phyloP scores from a whole-genome alignment of 2,888 invertebrate genomes.

The Netelia melanura region DNA sequence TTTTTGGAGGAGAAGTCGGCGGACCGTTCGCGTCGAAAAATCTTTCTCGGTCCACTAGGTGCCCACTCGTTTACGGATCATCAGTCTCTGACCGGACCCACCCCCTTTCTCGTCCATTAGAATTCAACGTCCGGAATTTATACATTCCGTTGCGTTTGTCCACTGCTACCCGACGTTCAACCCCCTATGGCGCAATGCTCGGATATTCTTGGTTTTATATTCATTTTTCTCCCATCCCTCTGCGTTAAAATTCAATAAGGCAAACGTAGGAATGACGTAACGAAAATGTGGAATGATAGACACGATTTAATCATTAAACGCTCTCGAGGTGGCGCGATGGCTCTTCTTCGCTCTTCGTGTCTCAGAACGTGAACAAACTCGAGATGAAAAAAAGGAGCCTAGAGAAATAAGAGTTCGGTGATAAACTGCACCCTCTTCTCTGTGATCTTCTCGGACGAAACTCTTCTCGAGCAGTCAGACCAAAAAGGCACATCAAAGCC shows the following conservation, averaged over 20 bases:
- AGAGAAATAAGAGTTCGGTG: not conserved
- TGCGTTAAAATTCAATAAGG: not conserved
- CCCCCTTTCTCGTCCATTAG: conserved; percentile 49
- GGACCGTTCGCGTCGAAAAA: conserved; percentile 60
- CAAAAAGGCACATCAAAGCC: conserved; percentile 28
- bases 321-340: too few species aligned
- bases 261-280: not conserved
- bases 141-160: conserved; percentile 47
- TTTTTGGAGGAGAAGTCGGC: conserved; percentile 40
- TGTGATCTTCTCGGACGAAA: conserved; percentile 29
- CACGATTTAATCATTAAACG: too few species aligned
- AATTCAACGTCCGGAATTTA: conserved; percentile 62
- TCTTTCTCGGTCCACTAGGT: conserved; percentile 68
- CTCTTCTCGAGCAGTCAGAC: not conserved
- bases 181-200: conserved; percentile 10
- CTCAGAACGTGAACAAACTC: conserved; percentile 9
- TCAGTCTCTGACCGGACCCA: conserved; percentile 57
- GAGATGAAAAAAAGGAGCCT: not conserved
- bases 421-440: conserved; percentile 37
- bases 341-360: not conserved
- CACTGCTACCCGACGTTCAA: conserved; percentile 17
- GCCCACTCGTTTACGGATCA: conserved; percentile 64
- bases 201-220: conserved; percentile 7
- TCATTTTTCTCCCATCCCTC: not conserved
- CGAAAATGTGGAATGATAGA: not conserved